Evolutionary conservation across 2,888 invertebrate genomes (phyloP), one percentile per base, ranked within the genome.

Genomic region (Eulithis prunata): DNA sequence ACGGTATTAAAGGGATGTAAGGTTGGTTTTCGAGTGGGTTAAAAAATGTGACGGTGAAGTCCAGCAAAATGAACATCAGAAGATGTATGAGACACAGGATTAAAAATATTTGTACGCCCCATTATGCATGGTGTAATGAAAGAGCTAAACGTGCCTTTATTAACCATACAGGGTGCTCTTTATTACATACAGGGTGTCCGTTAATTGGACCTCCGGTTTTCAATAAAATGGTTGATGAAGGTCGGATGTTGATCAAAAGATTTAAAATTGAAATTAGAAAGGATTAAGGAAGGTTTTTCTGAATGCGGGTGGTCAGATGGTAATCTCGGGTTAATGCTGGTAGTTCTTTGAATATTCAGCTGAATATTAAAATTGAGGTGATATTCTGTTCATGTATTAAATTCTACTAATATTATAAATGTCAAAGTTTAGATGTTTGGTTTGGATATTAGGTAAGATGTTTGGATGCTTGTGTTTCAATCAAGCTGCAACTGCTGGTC

Each of bases 51-150:
- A 79, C 82, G 85, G 86, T 86, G 84, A 85, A 78, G 88, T 83
- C 85, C 87, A 82, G 84, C 88, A 86, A 91, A 91, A 91, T 91
- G 91, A 91, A 91, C 90, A 89, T 83, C 88, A 86, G 86, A 91
- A 91, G 91, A 92, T 91, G 91, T 92, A 91, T 91, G 92, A 86
- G 88, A 87, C 83, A 80, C 81, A 83, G 91, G 92, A 92, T 92
- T 92, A 92, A 92, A 92, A 92, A 92, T 92, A 91, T 92, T 92
- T 91, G 92, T 90, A 88, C 90, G 91, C 83, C 83, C 91, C 91
- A 92, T 92, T 92, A 92, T 92, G 90, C 90, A 89, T 81, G 82
- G 83, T 88, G 91, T 91, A 91, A 92, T 92, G 92, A 91, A 91
- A 91, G 85, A 82, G 84, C 86, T 84, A 83, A 86, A 83, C 86